Evolutionary conservation across 2,113 vertebrate species (phyloP).

Genomic region (Phylloscopus trochilus): DNA sequence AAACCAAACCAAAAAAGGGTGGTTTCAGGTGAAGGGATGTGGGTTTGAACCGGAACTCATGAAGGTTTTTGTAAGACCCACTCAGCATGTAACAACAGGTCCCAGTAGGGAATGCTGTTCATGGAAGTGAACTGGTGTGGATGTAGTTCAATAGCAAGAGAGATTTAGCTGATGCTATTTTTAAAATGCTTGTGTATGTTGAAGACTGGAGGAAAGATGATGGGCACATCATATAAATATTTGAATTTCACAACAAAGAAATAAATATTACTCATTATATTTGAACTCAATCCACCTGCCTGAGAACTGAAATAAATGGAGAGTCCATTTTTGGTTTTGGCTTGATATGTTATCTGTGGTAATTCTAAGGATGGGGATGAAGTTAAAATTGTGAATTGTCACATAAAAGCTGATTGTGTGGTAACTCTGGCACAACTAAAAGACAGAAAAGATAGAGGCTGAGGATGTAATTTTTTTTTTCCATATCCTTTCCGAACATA

Average conservation of each 20-base stretch:
- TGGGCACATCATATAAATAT: neutral
- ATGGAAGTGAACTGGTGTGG: neutral
- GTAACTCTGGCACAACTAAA: neutral
- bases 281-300: neutral
- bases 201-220: neutral
- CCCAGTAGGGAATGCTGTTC: neutral
- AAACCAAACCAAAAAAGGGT: neutral
- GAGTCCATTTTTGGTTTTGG: neutral
- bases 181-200: neutral
- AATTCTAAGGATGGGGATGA: neutral
- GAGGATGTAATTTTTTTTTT: neutral
- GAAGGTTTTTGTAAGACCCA: neutral
- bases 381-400: neutral
- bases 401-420: neutral
- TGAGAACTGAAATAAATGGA: neutral
- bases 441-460: neutral
- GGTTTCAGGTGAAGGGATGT: neutral
- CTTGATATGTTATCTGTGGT: neutral
- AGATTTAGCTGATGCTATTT: neutral
- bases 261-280: neutral
- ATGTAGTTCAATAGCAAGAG: neutral
- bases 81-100: neutral
- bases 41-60: neutral
- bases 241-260: neutral
- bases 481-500: neutral